These are phyloP conservation scores for Oikopleura albicans DNA, from an alignment of 23 tunicate species.

Conservation along the genomic window DNA sequence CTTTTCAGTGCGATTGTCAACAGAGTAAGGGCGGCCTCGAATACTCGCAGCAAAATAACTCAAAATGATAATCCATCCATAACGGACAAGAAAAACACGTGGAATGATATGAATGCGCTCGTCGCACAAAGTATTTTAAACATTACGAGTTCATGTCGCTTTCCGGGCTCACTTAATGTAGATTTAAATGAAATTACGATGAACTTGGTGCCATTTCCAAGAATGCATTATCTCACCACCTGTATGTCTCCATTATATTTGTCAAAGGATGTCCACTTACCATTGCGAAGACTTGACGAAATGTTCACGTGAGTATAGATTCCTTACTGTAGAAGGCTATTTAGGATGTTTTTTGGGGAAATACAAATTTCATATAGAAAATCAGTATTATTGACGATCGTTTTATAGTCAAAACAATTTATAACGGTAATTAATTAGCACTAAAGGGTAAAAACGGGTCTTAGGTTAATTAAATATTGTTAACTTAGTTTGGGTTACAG, in stretches of 20 bases:
- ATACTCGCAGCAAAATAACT: background rate
- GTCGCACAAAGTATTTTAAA: slow-evolving; percentile 84
- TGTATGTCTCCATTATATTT: slow-evolving; percentile 66
- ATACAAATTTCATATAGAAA: too few relatives aligned
- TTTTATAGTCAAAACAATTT: too few relatives aligned
- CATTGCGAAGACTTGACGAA: slow-evolving; percentile 54
- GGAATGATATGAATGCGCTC: slow-evolving; percentile 74
- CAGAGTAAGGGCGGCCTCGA: background rate
- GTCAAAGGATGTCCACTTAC: slow-evolving; percentile 65
- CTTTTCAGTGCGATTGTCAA: background rate
- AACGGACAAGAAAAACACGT: slow-evolving; percentile 33
- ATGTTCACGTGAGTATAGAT: slow-evolving; percentile 54
- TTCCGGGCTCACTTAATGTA: slow-evolving; percentile 70
- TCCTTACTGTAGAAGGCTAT: too few relatives aligned
- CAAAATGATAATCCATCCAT: background rate
- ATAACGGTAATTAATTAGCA: too few relatives aligned
- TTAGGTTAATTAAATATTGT: too few relatives aligned
- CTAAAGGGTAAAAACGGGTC: too few relatives aligned
- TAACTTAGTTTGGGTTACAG: too few relatives aligned
- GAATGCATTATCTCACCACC: slow-evolving; percentile 55
- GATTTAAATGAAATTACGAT: slow-evolving; percentile 97
- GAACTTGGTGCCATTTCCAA: slow-evolving; percentile 89
- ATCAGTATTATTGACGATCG: too few relatives aligned
- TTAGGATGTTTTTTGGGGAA: too few relatives aligned
- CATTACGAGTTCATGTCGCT: slow-evolving; percentile 78